A percentile compares a stretch with the other conserved stretches of the same genome.
Conservation (phyloP, 1,140 invertebrate species). For the Batillaria attramentaria region DNA sequence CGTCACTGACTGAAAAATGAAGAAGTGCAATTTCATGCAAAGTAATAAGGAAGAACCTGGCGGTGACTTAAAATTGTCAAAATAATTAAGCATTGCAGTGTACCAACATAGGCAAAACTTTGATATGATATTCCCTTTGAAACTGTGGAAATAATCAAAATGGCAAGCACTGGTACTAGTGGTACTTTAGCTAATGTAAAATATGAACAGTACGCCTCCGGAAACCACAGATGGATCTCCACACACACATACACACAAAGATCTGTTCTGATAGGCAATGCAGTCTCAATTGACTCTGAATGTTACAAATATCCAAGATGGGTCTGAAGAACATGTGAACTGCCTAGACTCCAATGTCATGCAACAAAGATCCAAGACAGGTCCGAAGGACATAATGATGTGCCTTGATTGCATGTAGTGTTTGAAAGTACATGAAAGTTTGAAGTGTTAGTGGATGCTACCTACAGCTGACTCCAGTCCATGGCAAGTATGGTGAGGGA, state of each 20-base stretch:
- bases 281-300: neutral
- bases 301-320: neutral
- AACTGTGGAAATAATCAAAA: no score
- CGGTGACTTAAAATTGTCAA: neutral
- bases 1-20: no score
- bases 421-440: neutral
- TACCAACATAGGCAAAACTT: no score
- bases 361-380: neutral
- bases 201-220: no score
- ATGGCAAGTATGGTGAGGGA: conserved; percentile 40
- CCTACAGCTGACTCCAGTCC: conserved; percentile 48
- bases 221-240: no score
- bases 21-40: neutral
- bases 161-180: no score
- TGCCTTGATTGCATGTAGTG: neutral
- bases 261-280: no score
- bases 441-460: neutral
- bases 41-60: neutral
- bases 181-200: no score
- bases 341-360: neutral
- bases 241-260: no score
- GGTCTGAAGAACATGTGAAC: neutral
- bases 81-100: neutral
- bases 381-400: neutral
- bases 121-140: no score